Evolutionary conservation across 2,797 vertebrate genomes (phyloP).

Genomic region (Xiphorhynchus erythropygius): DNA sequence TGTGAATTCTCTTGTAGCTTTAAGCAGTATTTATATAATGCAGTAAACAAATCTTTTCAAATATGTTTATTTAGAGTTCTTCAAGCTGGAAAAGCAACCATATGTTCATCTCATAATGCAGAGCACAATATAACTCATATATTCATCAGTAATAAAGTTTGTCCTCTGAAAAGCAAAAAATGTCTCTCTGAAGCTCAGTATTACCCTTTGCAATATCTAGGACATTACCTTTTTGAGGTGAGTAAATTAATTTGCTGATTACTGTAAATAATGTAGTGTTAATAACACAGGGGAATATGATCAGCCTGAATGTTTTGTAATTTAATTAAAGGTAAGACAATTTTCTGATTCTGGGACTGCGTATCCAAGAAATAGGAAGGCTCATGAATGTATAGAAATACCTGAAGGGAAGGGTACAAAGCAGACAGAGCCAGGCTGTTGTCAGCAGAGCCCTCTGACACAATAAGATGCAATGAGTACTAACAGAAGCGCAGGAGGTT

Average conservation of each 20-base stretch:
- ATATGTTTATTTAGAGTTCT: constrained; percentile 76
- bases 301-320: not conserved
- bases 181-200: constrained; percentile 67
- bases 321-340: not conserved
- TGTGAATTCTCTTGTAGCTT: not conserved
- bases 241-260: constrained; percentile 52
- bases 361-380: not conserved
- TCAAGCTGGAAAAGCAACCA: constrained; percentile 77
- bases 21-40: not conserved
- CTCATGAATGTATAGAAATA: not conserved
- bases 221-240: constrained; percentile 90
- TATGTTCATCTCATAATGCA: constrained; percentile 63
- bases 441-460: not conserved
- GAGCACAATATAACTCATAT: constrained; percentile 73
- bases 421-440: not conserved
- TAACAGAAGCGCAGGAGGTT: not conserved
- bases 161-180: constrained; percentile 31
- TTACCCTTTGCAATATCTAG: constrained; percentile 84
- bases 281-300: not conserved
- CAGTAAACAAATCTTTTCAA: constrained; percentile 1
- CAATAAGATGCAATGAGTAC: not conserved
- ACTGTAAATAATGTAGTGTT: not conserved
- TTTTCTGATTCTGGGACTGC: not conserved
- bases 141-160: constrained; percentile 48
- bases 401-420: not conserved